A percentile compares a stretch with the other conserved stretches of the same genome.
These are phyloP conservation scores for Nudaria mundana DNA, from an alignment of 2,888 invertebrate species.

Conservation along the genomic window DNA sequence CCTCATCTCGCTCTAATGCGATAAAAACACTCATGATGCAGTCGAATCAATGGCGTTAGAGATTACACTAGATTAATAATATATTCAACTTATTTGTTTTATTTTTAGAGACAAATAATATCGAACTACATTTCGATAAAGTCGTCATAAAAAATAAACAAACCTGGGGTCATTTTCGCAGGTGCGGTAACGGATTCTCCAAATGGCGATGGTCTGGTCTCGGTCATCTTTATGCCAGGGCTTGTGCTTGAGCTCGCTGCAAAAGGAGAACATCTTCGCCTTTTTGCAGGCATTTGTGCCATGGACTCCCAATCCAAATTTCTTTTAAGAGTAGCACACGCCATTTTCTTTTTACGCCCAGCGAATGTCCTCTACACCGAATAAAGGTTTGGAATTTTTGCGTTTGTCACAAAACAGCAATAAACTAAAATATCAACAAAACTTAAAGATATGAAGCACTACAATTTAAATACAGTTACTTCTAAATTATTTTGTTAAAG, in stretches of 20 bases:
- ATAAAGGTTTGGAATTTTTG: constrained; percentile 48
- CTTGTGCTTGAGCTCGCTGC: constrained; percentile 82
- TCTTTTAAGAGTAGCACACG: constrained; percentile 98
- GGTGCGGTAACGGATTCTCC: constrained; percentile 88
- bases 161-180: constrained; percentile 93
- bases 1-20: constrained; percentile 64
- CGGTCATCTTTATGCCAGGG: constrained; percentile 75
- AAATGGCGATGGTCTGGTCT: constrained; percentile 88
- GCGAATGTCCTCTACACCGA: constrained; percentile 70
- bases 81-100: constrained; percentile 6
- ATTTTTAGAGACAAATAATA: constrained; percentile 2
- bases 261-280: constrained; percentile 95
- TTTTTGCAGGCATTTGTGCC: constrained; percentile 92
- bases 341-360: constrained; percentile 91
- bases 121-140: constrained; percentile 1
- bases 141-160: constrained; percentile 62
- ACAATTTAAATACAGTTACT: constrained; percentile 47
- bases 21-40: constrained; percentile 71
- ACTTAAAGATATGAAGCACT: constrained; percentile 47
- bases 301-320: constrained; percentile 97
- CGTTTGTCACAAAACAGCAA: constrained; percentile 51
- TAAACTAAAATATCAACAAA: constrained; percentile 61
- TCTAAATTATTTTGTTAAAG: constrained; percentile 46
- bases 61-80: constrained; percentile 56
- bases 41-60: constrained; percentile 66